A percentile compares a stretch with the other conserved stretches of the same genome.
Evolutionary conservation across 2,797 vertebrate genomes (phyloP).

Genomic region (Poecile montanus): DNA sequence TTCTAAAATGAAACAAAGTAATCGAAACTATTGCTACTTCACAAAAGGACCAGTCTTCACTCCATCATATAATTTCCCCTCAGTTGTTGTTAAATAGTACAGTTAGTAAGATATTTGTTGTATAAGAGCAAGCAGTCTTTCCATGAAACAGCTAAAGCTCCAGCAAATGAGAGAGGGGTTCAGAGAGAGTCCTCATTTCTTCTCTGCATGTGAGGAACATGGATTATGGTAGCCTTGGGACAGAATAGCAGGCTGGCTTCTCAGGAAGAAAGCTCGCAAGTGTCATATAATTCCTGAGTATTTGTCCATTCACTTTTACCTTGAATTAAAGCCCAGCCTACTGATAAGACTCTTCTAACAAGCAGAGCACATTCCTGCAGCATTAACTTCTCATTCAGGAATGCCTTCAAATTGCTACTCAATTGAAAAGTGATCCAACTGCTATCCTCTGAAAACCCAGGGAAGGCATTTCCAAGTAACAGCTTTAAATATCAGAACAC

Average conservation of each 20-base stretch:
- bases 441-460: background rate
- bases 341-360: background rate
- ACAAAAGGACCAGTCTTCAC: background rate
- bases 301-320: background rate
- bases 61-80: background rate
- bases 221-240: background rate
- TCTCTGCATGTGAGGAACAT: background rate
- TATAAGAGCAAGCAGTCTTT: background rate
- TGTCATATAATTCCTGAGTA: background rate
- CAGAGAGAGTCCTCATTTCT: background rate
- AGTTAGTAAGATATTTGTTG: background rate
- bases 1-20: background rate
- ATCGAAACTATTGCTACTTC: background rate
- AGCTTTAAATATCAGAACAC: background rate
- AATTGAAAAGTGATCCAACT: background rate
- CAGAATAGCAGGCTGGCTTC: background rate
- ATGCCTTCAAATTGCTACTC: background rate
- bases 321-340: background rate
- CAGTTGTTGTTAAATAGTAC: background rate
- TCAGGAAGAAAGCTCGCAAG: background rate
- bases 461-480: background rate
- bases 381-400: background rate
- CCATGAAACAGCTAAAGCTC: background rate
- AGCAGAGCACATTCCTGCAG: background rate
- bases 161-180: background rate